A percentile compares a stretch with the other conserved stretches of the same genome.
phyloP scores from a whole-genome alignment of 2,113 vertebrate species.

The Cynoglossus semilaevis region DNA sequence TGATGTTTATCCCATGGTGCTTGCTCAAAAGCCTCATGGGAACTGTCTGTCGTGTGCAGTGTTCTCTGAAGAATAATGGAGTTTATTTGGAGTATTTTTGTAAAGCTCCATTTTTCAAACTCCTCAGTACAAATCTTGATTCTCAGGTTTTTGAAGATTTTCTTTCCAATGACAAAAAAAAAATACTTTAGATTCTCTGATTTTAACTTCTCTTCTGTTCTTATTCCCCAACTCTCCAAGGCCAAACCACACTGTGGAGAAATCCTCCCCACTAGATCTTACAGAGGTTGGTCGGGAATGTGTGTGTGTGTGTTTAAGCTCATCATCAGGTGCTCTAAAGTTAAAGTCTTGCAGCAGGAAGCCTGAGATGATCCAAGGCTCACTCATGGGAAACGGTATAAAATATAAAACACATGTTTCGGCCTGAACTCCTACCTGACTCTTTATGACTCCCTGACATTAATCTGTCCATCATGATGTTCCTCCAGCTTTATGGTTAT shows the following conservation, averaged over 20 bases:
- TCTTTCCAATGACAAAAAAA: background rate
- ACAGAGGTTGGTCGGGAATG: constrained; percentile 30
- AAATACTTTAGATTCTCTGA: constrained; percentile 2
- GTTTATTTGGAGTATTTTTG: background rate
- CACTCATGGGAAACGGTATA: constrained; percentile 32
- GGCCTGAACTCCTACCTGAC: constrained; percentile 2
- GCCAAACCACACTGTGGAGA: constrained; percentile 13
- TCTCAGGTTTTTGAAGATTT: constrained; percentile 11
- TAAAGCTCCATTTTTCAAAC: background rate
- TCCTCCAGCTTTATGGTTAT: constrained; percentile 1
- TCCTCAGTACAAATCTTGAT: constrained; percentile 19
- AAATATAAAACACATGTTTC: constrained; percentile 47
- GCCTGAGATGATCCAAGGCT: constrained; percentile 37
- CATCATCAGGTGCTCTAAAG: constrained; percentile 21
- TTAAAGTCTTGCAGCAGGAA: constrained; percentile 44
- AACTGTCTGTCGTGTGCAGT: no score
- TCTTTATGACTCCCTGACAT: constrained; percentile 23
- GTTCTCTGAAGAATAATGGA: no score
- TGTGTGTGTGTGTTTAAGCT: constrained; percentile 14
- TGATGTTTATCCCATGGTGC: no score
- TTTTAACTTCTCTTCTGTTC: constrained; percentile 6
- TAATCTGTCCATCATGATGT: constrained; percentile 15
- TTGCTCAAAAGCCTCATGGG: no score
- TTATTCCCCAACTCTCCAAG: constrained; percentile 4
- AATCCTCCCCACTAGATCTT: constrained; percentile 39